Base-by-base conservation (phyloP, 2,797 vertebrate genomes). In the Chloroceryle amazona region DNA sequence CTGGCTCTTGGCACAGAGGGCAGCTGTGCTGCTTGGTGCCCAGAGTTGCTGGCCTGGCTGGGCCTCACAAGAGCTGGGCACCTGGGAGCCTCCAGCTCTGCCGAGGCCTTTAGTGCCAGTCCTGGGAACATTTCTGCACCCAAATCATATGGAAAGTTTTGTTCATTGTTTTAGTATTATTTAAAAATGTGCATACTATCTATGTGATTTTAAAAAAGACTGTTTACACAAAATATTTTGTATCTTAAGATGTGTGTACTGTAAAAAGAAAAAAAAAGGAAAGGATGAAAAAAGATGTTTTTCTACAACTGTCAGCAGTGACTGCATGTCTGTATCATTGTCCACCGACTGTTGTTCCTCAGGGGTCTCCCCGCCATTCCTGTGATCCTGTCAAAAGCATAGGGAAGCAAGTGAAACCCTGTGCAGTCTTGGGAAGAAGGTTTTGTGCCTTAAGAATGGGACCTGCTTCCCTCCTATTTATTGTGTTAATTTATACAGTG, bases 401-500 rank as follows among this genome's bases (percentile, higher is more conserved):
- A 7, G 39, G 94, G 96, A 94, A 92, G 83, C 86, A 86, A 90
- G 23, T 86, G 70, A 82, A 85, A 83, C 88, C 83, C 95, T 81
- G 79, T 94, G 94, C 94, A 89, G 92, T 93, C 94, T 93, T 72
- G 90, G 97, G 90, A 96, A 92, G 71, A 92, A 97, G 97, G 95
- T 96, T 97, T 97, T 95, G 97, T 98, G 97, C 97, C 97, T 97
- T 96, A 90, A 95, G 95, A 97, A 91, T 97, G 96, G 96, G 94
- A 95, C 85, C 51, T 96, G 49, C 93, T 68, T 93, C 95, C 98
- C 94, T 94, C 81, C 25, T 98, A 98, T 98, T 98, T 98, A 98
- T 98, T 97, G 91, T 96, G 92, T 96, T 98, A 98, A 98, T 98
- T 98, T 98, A 98, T 98, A 96, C 91, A 72, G 95, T 85, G 86